Evolutionary conservation across 2,888 invertebrate genomes (phyloP), one percentile per base, ranked within the genome.

Genomic region (Andricus curvator): DNA sequence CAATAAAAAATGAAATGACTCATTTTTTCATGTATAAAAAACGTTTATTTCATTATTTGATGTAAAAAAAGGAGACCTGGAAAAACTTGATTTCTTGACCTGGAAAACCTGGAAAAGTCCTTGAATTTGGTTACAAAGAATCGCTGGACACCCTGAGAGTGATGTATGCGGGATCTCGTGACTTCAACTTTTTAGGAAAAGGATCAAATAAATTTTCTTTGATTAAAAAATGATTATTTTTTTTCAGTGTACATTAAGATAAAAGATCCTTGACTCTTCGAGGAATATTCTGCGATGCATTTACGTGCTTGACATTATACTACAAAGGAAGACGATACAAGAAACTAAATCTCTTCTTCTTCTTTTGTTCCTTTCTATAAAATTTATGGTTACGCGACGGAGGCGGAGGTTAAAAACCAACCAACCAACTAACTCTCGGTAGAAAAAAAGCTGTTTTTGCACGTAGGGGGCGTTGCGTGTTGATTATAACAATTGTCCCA

Each of bases 401-500:
- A 56, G n/a, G 56, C 37, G 15, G 56, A 56, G 37, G 37, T 37
- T 37, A 37, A 37, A 29, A 37, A 37, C 37, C 37, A 37, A 37
- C 37, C 37, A 37, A 37, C 37, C 37, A 37, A 37, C 33, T 33
- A 74, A 33, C 74, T 74, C 29, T 56, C 33, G 2, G 5, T 74
- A 33, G 56, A 74, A 33, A 74, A 33, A 74, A 56, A 74, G 51
- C n/a, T 74, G 74, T 56, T 74, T 74, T 74, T 56, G 29, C 48
- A 33, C 33, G 33, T n/a, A 37, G 33, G 56, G 33, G 56, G 74
- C 56, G 51, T 74, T 33, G 56, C 74, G 37, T 74, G 74, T 74
- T 74, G 56, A 74, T 74, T 74, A 74, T 74, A 74, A 56, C 74
- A 74, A 60, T 74, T 74, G 74, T 74, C n/a, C 74, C 33, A 56